Conservation (phyloP, 2,797 vertebrate species). For the Sciurus carolinensis region DNA sequence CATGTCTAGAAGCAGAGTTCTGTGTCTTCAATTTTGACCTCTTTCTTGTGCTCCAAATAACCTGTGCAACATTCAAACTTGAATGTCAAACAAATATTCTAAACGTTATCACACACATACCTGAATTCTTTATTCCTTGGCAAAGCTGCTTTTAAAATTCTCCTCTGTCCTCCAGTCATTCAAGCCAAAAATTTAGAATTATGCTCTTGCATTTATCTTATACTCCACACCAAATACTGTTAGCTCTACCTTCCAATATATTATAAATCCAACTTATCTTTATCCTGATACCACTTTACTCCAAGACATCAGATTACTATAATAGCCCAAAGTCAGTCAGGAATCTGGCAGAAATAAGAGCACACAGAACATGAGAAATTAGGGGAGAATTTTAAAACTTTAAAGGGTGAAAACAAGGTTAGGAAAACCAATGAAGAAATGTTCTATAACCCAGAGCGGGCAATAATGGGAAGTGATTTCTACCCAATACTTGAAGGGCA, state of each 20-base stretch:
- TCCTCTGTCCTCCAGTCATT: background rate
- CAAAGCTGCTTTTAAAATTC: constrained; percentile 36
- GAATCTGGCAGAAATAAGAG: background rate
- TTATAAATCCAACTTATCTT: constrained; percentile 16
- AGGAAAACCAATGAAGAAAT: constrained; percentile 3
- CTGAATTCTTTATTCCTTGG: background rate
- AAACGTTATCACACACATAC: background rate
- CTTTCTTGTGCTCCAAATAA: background rate
- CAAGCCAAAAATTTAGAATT: background rate
- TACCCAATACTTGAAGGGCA: background rate
- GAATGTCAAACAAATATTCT: background rate
- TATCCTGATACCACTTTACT: background rate
- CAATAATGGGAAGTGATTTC: background rate
- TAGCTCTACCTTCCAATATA: background rate
- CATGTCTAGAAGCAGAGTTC: background rate
- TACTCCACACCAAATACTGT: background rate
- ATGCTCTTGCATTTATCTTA: constrained; percentile 1
- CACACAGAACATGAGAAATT: background rate
- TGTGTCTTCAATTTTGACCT: background rate
- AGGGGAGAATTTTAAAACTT: constrained; percentile 6
- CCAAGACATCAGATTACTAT: background rate
- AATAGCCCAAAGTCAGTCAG: background rate
- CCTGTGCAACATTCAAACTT: background rate
- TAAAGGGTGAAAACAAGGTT: background rate
- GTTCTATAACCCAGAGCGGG: background rate